A percentile compares a stretch with the other conserved stretches of the same genome.
Conservation (phyloP, 2,797 vertebrate genomes). For the Hozukius guyotensis region DNA sequence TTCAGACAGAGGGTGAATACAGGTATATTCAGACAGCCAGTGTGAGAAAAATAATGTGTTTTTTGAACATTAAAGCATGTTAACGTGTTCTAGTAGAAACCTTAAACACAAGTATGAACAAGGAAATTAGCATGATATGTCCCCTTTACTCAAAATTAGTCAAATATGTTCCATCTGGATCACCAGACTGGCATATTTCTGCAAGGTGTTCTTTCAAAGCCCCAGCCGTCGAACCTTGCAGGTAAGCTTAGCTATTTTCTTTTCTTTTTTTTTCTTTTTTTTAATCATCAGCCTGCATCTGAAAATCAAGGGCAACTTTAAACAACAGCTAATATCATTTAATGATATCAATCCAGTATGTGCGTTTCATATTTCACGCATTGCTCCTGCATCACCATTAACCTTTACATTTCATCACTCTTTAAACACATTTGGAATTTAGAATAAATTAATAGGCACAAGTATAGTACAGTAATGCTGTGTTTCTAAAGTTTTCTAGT, state of each 20-base stretch:
- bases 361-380: not conserved
- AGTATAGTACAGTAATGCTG: not conserved
- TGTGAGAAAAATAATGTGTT: not conserved
- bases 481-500: not conserved
- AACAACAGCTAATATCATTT: constrained; percentile 4
- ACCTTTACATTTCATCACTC: not conserved
- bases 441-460: not conserved
- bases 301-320: not conserved
- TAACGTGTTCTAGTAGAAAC: too few species aligned
- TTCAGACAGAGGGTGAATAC: not conserved
- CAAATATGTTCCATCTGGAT: not conserved
- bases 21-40: not conserved
- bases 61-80: not conserved
- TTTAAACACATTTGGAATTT: not conserved
- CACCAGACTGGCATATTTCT: not conserved
- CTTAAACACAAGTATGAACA: too few species aligned
- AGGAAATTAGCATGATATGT: too few species aligned
- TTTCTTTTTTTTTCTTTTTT: too few species aligned
- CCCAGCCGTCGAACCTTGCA: not conserved
- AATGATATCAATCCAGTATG: not conserved
- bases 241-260: not conserved
- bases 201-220: not conserved
- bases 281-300: not conserved
- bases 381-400: not conserved
- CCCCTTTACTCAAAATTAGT: not conserved